These are phyloP conservation scores for Merodon equestris DNA, from an alignment of 2,888 invertebrate species.

Conservation along the genomic window DNA sequence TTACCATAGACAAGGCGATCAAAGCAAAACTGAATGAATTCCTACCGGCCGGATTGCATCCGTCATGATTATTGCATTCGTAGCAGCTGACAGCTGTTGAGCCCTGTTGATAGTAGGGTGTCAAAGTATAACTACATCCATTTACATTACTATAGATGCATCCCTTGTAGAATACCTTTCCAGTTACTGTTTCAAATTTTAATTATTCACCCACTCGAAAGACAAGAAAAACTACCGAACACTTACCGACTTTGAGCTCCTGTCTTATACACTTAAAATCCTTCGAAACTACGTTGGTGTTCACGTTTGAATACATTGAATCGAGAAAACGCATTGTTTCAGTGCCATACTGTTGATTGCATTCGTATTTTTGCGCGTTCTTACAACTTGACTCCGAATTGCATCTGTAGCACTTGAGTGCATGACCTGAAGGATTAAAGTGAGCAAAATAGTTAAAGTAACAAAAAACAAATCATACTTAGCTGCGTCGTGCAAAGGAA, in stretches of 20 bases:
- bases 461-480: no score
- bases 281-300: conserved; percentile 31
- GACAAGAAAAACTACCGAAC: neutral
- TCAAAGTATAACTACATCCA: conserved; percentile 47
- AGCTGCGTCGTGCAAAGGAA: no score
- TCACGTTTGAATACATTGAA: conserved; percentile 56
- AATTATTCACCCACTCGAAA: neutral
- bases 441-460: no score
- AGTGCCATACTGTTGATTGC: conserved; percentile 61
- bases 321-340: conserved; percentile 62
- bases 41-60: conserved; percentile 70
- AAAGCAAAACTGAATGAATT: conserved; percentile 7
- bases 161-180: conserved; percentile 58
- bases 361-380: conserved; percentile 69
- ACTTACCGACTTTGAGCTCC: conserved; percentile 64
- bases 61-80: conserved; percentile 62
- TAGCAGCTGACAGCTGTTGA: conserved; percentile 21
- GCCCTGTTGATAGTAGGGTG: conserved; percentile 16
- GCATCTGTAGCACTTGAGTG: conserved; percentile 68
- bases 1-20: conserved; percentile 1
- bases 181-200: conserved; percentile 26
- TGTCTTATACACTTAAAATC: conserved; percentile 62
- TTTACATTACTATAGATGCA: conserved; percentile 58
- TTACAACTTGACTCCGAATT: conserved; percentile 55
- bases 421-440: conserved; percentile 59